Percentiles rank a stretch among this genome's conserved stretches.
Evolutionary conservation across 1,140 invertebrate genomes (phyloP).

Genomic region (Pogonus chalceus): DNA sequence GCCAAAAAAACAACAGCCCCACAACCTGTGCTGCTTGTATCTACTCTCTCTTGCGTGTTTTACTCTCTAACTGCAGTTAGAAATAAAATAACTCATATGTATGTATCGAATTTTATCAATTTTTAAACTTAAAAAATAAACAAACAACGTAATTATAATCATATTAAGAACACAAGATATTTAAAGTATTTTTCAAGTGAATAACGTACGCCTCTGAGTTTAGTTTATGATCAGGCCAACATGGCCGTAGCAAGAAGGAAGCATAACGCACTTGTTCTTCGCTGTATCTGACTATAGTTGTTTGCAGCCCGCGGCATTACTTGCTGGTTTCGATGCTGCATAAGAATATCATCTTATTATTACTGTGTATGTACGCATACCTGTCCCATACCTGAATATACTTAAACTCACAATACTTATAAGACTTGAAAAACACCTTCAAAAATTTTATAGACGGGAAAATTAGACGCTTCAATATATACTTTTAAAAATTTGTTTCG

Average conservation of each 20-base stretch:
- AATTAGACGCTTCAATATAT: too few relatives aligned
- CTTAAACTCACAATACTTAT: too few relatives aligned
- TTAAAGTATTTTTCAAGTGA: neutral
- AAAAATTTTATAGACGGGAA: too few relatives aligned
- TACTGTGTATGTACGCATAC: too few relatives aligned
- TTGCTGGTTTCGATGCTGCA: neutral
- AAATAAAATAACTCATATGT: neutral
- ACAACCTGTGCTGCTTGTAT: neutral
- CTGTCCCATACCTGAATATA: too few relatives aligned
- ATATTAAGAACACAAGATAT: neutral
- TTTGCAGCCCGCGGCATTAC: too few relatives aligned
- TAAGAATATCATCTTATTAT: constrained; percentile 4
- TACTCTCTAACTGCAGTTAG: neutral
- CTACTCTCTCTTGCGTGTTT: neutral
- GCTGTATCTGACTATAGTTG: neutral
- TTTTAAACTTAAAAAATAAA: neutral
- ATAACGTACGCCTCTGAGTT: neutral
- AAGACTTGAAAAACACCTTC: too few relatives aligned
- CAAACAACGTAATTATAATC: neutral
- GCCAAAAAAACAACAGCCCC: neutral
- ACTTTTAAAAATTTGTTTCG: too few relatives aligned
- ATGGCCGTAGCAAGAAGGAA: neutral
- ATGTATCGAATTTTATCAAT: neutral
- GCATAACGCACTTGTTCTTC: neutral
- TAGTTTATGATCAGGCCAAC: neutral